phyloP scores from a whole-genome alignment of 2,797 vertebrate genomes.

The Enteromius anoplus region DNA sequence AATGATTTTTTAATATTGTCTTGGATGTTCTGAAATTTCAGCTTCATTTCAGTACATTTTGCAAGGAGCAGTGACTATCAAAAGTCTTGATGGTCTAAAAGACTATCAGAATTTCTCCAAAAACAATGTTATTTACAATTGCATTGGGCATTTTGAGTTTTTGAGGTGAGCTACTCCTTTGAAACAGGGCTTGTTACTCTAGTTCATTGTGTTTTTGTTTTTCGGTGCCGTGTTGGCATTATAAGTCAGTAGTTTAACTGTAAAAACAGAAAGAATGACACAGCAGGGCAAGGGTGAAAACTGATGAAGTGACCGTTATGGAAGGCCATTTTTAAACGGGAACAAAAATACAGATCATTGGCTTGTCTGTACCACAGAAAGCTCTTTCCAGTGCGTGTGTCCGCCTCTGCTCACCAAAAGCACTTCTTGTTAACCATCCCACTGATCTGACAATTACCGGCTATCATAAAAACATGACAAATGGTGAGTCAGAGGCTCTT shows the following conservation, averaged over 20 bases:
- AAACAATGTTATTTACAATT: background rate
- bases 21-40: background rate
- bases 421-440: constrained; percentile 74
- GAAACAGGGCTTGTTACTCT: background rate
- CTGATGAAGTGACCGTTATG: constrained; percentile 49
- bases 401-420: constrained; percentile 67
- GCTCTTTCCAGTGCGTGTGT: constrained; percentile 60
- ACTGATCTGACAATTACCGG: constrained; percentile 77
- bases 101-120: background rate
- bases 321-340: constrained; percentile 49
- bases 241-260: constrained; percentile 35
- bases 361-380: constrained; percentile 54
- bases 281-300: constrained; percentile 56
- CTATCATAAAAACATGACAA: constrained; percentile 72
- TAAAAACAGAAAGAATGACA: constrained; percentile 52
- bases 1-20: background rate
- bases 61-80: background rate
- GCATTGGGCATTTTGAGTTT: background rate
- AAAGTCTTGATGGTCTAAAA: background rate
- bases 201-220: constrained; percentile 17
- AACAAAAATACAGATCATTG: constrained; percentile 55
- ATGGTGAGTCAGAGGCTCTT: constrained; percentile 74
- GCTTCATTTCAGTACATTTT: background rate
- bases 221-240: constrained; percentile 22
- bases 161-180: background rate